Conservation (phyloP, 2,113 vertebrate genomes). For the Poeciliopsis retropinna region DNA sequence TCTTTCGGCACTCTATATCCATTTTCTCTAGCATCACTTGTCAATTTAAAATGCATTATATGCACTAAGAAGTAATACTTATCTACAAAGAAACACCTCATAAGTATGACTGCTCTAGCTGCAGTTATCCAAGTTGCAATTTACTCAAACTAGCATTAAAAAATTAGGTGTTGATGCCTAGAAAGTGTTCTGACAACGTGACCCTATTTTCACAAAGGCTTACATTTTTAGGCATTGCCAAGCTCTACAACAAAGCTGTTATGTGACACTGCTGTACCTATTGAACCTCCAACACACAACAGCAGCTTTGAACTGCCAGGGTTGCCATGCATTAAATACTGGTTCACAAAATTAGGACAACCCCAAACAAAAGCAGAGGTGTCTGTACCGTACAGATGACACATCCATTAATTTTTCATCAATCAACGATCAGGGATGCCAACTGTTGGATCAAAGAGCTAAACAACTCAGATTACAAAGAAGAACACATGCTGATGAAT, state of each 20-base stretch:
- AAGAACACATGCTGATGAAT: constrained; percentile 20
- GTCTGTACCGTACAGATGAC: constrained; percentile 51
- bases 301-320: constrained; percentile 14
- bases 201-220: neutral
- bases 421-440: constrained; percentile 42
- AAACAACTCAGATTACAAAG: constrained; percentile 46
- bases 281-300: neutral
- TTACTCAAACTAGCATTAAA: neutral
- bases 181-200: neutral
- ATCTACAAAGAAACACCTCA: neutral
- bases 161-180: neutral
- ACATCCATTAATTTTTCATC: constrained; percentile 70
- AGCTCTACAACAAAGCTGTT: constrained; percentile 18
- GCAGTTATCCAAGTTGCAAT: neutral
- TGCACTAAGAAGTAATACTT: neutral
- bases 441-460: constrained; percentile 40
- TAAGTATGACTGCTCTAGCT: neutral
- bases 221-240: constrained; percentile 10
- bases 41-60: neutral
- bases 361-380: constrained; percentile 42
- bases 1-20: constrained; percentile 9
- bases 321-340: constrained; percentile 12
- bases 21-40: neutral
- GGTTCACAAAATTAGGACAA: constrained; percentile 24
- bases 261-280: constrained; percentile 26